Evolutionary conservation across 1,140 invertebrate genomes (phyloP), one percentile per base, ranked within the genome.

Genomic region (Protaetia brevitarsis): DNA sequence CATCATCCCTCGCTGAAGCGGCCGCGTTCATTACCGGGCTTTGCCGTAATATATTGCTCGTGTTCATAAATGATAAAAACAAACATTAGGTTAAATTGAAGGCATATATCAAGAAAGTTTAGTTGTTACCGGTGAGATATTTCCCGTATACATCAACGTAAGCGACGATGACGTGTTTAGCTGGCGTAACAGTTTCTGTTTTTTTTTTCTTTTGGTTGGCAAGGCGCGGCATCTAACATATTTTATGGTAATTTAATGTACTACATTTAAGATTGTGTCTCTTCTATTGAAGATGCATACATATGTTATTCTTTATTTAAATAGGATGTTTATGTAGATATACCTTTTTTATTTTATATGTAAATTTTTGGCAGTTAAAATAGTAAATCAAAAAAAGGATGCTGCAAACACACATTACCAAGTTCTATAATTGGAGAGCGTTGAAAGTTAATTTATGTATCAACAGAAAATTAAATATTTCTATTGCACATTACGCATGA

Each of bases 11-110:
- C n/a, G n/a, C n/a, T n/a, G n/a, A n/a, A n/a, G n/a, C n/a, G 41
- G 23, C 41, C 41, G 19, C 41, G 41, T 45, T 45, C 41, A 45
- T 45, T 45, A 45, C 41, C 41, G 41, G 41, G 41, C 41, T 45
- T 45, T 45, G 16, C 41, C n/a, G 41, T 45, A 45, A 45, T 45
- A 45, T 45, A 45, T 45, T 19, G 41, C 41, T 21, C 7, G 41
- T 45, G 41, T 45, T 45, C 41, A 45, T 45, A 45, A 45, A 45
- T 45, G 41, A 45, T 45, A 45, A 45, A 45, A 45, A 45, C 41
- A 45, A 45, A 45, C 41, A 45, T 45, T 45, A 45, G 16, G 41
- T 21, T 45, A 45, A 45, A 45, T 45, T 45, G 41, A 45, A 45
- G 41, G 41, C 19, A 45, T 45, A 45, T 45, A 45, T 45, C 41